Evolutionary conservation across 2,113 vertebrate genomes (phyloP).

Genomic region (Oncorhynchus mykiss): DNA sequence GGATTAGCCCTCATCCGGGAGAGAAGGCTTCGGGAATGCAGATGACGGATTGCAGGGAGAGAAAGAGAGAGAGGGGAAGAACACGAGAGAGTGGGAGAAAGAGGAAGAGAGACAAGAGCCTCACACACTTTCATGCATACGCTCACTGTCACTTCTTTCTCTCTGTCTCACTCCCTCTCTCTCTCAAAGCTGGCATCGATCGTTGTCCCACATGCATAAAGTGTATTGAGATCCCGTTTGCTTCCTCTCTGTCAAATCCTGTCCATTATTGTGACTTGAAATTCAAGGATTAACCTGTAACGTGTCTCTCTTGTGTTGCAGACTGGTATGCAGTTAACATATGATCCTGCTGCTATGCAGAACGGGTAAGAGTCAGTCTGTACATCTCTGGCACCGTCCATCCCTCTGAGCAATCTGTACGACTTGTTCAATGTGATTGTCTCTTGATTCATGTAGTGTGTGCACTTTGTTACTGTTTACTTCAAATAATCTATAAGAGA

Average conservation of each 20-base stretch:
- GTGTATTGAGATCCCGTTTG: too few relatives aligned
- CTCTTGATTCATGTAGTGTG: conserved; percentile 58
- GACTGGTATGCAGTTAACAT: conserved; percentile 96
- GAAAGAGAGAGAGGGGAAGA: not conserved
- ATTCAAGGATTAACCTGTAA: too few relatives aligned
- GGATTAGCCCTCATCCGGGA: conserved; percentile 70
- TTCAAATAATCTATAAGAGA: conserved; percentile 51
- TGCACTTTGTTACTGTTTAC: conserved; percentile 64
- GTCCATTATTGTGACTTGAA: too few relatives aligned
- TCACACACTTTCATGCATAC: conserved; percentile 11
- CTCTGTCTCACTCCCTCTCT: not conserved
- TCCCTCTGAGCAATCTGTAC: too few relatives aligned
- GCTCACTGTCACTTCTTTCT: not conserved
- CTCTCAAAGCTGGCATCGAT: not conserved
- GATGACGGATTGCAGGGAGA: conserved; percentile 51
- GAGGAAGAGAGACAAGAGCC: conserved; percentile 1
- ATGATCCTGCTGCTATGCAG: conserved; percentile 94
- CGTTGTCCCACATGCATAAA: too few relatives aligned
- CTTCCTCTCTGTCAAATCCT: too few relatives aligned
- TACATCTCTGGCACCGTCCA: not conserved
- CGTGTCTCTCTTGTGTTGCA: conserved; percentile 66
- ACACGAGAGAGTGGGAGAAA: not conserved
- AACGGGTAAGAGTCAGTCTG: conserved; percentile 86
- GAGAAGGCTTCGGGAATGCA: conserved; percentile 71
- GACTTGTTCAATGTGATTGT: conserved; percentile 49